Base-by-base conservation (phyloP, 2,888 invertebrate species). In the Arctia plantaginis region DNA sequence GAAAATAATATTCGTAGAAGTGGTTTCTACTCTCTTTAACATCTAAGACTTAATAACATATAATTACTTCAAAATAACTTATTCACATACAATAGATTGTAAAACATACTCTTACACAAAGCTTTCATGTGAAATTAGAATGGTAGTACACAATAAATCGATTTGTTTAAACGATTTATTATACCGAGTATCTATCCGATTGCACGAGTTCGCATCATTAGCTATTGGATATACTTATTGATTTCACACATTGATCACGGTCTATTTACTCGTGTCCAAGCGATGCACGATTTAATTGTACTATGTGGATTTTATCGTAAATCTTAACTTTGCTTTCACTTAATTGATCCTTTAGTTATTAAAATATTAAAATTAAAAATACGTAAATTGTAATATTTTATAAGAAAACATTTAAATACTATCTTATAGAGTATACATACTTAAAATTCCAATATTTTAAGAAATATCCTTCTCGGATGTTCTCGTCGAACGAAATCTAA, bases 231-330 rank as follows among this genome's bases (percentile, higher is more conserved):
- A 80, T 83, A 86, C 87, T 90, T 90, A 90, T 88, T 85, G 86
- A 90, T 90, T 90, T 90, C 89, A 90, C 89, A 87, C 74, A 81
- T 80, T 82, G 77, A 82, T 81, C 82, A 76, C 85, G 87, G 87
- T 85, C 83, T 80, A 87, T 87, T 88, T 88, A 76, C 72, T 76
- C 76, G 77, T 69, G 75, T 80, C 79, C 75, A 80, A 82, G 76
- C 86, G 85, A 78, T 80, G 83, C 82, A 75, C 69, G 75, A 70
- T 82, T 80, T 76, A 80, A 78, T 65, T 78, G 75, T 71, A 71
- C 70, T 71, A 68, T 77, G 78, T 79, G 23, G 59, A 79, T 81
- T 82, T 80, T 78, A 41, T 59, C 12, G 20, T 39, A 35, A 3
- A 62, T 13, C 13, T 68, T 68, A 27, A 73, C 64, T 39, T 44